Base-by-base conservation (phyloP, 2,888 invertebrate genomes). In the Troides oblongomaculatus region DNA sequence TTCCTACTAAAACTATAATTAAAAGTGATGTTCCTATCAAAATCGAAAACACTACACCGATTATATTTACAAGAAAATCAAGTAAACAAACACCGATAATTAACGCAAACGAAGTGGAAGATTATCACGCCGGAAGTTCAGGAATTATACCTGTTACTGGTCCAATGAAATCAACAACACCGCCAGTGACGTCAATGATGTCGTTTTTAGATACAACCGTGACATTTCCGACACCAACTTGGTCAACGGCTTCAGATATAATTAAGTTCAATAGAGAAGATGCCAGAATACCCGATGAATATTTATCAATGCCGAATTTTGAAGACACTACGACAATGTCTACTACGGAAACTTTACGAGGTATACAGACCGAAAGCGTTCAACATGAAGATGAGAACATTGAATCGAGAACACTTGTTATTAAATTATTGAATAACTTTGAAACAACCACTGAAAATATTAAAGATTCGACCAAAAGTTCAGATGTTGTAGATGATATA, bases 1-100 rank as follows among this genome's bases (percentile, higher is more conserved):
- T 94, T 77, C 94, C 93, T 66, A 94, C 91, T 64, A 92, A 87
- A 70, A 93, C 66, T 71, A 81, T 61, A 75, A 80, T 58, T 74
- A 82, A 70, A 78, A 78, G 68, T 73, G 73, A 73, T 61, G 73
- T 71, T 50, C 64, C 65, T 10, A 77, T 53, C 12, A 72, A 75
- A 71, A 58, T 72, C 72, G 62, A 68, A 25, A 74, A 73, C 60
- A 76, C 76, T 18, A 74, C 77, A 36, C 79, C 76, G 23, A 73
- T 74, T 6, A 74, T 71, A 43, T 66, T 74, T 12, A 58, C 72
- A 60, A 50, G n/a, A 25, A 61, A 57, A 12, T 60, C 30, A 73
- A 75, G 69, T 72, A 72, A 12, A 80, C 77, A 72, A 43, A 79
- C 78, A 36, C 78, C 79, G 36, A 81, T 78, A 74, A 79, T 78